Percentiles rank a stretch among this genome's conserved stretches.
These are phyloP conservation scores for Sphaeramia orbicularis DNA, from an alignment of 2,797 vertebrate species.

Conservation along the genomic window DNA sequence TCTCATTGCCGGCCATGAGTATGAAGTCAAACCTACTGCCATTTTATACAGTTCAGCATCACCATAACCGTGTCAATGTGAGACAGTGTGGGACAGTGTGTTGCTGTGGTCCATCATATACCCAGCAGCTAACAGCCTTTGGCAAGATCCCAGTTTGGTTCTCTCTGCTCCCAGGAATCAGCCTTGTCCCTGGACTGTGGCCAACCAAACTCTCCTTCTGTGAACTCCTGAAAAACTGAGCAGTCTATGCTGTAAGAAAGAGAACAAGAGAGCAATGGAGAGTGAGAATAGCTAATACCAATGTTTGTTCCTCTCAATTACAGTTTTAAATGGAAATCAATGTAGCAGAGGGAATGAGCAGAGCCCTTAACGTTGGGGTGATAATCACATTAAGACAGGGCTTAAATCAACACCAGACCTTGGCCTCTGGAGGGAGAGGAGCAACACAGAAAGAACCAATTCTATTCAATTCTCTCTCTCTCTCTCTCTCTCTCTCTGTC, in stretches of 20 bases:
- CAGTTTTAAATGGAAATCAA: slow-evolving; percentile 89
- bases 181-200: slow-evolving; percentile 50
- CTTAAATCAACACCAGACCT: slow-evolving; percentile 83
- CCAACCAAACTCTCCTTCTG: slow-evolving; percentile 53
- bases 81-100: slow-evolving; percentile 45
- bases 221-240: slow-evolving; percentile 53
- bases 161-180: slow-evolving; percentile 59
- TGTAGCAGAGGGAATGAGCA: slow-evolving; percentile 82
- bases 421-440: slow-evolving; percentile 83
- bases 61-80: slow-evolving; percentile 32
- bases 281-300: slow-evolving; percentile 78
- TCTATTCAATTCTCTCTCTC: slow-evolving; percentile 77
- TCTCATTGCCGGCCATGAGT: slow-evolving; percentile 41
- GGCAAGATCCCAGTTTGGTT: slow-evolving; percentile 59
- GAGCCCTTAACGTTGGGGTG: slow-evolving; percentile 75
- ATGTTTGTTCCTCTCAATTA: slow-evolving; percentile 89
- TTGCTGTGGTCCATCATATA: slow-evolving; percentile 49
- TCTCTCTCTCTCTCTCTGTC: slow-evolving; percentile 73
- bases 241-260: slow-evolving; percentile 57
- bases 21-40: slow-evolving; percentile 35
- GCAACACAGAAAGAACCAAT: slow-evolving; percentile 72
- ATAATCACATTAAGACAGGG: slow-evolving; percentile 83
- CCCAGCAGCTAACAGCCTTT: slow-evolving; percentile 61
- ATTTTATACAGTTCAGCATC: slow-evolving; percentile 44
- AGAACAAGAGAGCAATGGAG: slow-evolving; percentile 59